Base-by-base conservation (phyloP, 2,888 invertebrate genomes). In the Alloscopus bannaensis region DNA sequence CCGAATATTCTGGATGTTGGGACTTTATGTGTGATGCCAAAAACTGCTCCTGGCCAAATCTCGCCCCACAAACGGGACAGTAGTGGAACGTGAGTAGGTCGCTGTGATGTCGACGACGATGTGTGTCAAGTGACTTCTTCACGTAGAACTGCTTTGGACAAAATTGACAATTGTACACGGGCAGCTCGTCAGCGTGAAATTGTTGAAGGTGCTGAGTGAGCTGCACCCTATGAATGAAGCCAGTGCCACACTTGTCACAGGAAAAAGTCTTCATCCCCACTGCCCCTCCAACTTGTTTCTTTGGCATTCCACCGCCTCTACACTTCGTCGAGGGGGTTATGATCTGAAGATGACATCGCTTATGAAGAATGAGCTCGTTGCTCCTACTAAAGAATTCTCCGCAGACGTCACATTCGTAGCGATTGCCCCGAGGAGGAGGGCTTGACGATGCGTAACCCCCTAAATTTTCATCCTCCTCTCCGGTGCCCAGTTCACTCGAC, bases 111-210 rank as follows among this genome's bases (percentile, higher is more conserved):
- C 78, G 70, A 20, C 78, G 52, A 18, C 78, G 28, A 20, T 78
- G 78, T 3, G 78, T 78, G 20, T 81, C 81, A 11, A 81, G 47
- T 1, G 76, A 76, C 31, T 81, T 81, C 29, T 76, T 81, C n/a
- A 81, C 81, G 62, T 71, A 72, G 31, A 81, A 81, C 29, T 28
- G 68, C 31, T 76, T 76, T 24, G 81, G 81, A 28, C 81, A 81
- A 47, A 76, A 81, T 16, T 70, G 81, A 47, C 81, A 81, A 11
- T 81, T 50, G 20, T 59, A 60, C 24, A 76, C 47, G 8, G 70
- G 66, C n/a, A 81, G 26, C 24, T 71, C 70, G 22, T 81, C 66
- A 22, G 62, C 26, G 36, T 81, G 81, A 31, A 71, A 71, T 20
- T 50, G 52, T 28, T 81, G 81, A 4, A 81, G 62, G 59, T 81